phyloP scores from a whole-genome alignment of 1,140 invertebrate genomes.

The Lethrus apterus region DNA sequence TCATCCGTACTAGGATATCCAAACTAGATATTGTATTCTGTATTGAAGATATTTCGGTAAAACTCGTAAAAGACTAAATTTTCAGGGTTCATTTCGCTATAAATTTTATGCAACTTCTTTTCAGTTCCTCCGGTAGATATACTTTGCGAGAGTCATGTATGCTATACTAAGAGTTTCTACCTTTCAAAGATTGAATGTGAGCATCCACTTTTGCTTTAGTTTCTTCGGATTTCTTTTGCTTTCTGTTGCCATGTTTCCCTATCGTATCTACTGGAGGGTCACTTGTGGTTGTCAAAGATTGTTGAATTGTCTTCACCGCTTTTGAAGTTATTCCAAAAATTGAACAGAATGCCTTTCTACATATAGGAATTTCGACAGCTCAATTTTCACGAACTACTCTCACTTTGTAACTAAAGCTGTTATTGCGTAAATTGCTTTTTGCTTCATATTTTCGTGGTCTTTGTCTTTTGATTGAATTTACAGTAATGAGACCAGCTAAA shows the following conservation, averaged over 20 bases:
- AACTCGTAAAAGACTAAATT: too few species aligned
- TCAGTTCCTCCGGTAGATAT: constrained; percentile 2
- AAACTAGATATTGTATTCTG: constrained; percentile 2
- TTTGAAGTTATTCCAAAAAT: constrained; percentile 10
- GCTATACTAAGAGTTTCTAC: constrained; percentile 4
- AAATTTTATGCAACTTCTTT: constrained; percentile 1
- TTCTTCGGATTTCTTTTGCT: constrained; percentile 3
- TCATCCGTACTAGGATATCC: background rate
- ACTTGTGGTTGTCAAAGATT: constrained; percentile 1
- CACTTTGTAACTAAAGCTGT: constrained; percentile 8
- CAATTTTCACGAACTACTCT: constrained; percentile 7
- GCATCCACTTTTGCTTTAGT: constrained; percentile 3
- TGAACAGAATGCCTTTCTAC: constrained; percentile 2
- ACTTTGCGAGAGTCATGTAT: constrained; percentile 3
- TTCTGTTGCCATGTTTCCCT: constrained; percentile 5
- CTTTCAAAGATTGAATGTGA: constrained; percentile 9
- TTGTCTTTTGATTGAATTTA: background rate
- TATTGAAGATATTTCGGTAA: constrained; percentile 6
- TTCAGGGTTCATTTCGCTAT: background rate
- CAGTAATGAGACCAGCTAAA: constrained; percentile 6
- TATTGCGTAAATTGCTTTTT: constrained; percentile 1
- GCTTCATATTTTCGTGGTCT: constrained; percentile 7
- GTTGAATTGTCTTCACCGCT: constrained; percentile 1
- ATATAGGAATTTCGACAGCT: constrained; percentile 10
- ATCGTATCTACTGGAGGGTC: constrained; percentile 1